Percentiles rank a stretch among this genome's conserved stretches.
Conservation (phyloP, 1,140 invertebrate genomes). For the Diploscapter pachys region DNA sequence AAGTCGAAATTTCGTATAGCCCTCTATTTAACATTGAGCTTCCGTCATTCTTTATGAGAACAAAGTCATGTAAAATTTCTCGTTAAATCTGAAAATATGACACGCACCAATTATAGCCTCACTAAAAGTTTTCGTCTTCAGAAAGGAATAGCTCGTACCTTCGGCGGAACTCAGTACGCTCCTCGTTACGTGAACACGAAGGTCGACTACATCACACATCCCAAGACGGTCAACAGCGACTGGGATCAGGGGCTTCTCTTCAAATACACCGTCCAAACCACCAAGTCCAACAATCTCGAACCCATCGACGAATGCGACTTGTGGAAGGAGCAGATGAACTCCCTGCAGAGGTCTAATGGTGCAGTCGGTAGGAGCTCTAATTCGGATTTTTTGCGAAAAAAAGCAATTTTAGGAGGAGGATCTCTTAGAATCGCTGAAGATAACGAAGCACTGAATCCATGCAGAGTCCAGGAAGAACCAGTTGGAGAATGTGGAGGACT, state of each 20-base stretch:
- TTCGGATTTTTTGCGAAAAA: too few relatives aligned
- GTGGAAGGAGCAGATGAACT: conserved; percentile 51
- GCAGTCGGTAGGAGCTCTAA: background rate
- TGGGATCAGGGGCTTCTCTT: conserved; percentile 55
- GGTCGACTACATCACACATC: conserved; percentile 54
- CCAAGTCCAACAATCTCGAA: conserved; percentile 27
- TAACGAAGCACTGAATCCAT: conserved; percentile 53
- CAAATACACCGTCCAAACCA: conserved; percentile 51
- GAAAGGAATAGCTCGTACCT: conserved; percentile 49
- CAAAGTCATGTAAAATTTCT: background rate
- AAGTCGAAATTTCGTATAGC: too few relatives aligned
- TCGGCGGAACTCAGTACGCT: conserved; percentile 54
- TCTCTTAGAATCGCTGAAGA: conserved; percentile 49
- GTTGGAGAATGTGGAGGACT: conserved; percentile 52
- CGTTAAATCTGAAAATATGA: too few relatives aligned
- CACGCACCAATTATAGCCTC: too few relatives aligned
- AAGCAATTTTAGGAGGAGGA: conserved; percentile 47
- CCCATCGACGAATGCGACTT: conserved; percentile 54
- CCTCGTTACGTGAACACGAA: conserved; percentile 56
- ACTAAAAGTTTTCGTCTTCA: background rate
- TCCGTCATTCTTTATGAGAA: background rate
- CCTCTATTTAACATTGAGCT: too few relatives aligned
- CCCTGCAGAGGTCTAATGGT: conserved; percentile 46
- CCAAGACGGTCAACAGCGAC: conserved; percentile 57
- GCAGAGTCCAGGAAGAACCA: conserved; percentile 40